Evolutionary conservation across 2,113 vertebrate genomes (phyloP).

Genomic region (Hippocampus abdominalis): DNA sequence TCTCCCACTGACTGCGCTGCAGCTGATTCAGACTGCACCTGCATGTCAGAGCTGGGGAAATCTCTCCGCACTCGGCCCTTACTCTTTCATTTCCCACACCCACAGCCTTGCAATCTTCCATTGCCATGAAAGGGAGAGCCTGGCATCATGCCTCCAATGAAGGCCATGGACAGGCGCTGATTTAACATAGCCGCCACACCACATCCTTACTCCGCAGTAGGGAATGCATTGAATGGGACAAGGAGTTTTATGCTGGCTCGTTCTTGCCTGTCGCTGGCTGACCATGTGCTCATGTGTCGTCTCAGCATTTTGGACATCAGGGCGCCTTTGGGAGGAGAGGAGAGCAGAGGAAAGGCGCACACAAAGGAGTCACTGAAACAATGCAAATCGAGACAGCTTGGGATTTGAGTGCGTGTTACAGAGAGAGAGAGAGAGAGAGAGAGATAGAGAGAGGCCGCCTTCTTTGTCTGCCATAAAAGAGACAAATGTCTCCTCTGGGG

Average conservation of each 20-base stretch:
- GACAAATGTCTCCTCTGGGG: constrained; percentile 58
- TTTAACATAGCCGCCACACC: constrained; percentile 71
- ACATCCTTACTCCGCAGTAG: constrained; percentile 61
- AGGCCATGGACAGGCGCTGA: constrained; percentile 69
- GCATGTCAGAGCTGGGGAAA: constrained; percentile 69
- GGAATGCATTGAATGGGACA: constrained; percentile 69
- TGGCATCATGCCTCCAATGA: constrained; percentile 78
- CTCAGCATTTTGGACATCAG: constrained; percentile 36
- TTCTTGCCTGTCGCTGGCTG: constrained; percentile 50
- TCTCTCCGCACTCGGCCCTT: constrained; percentile 66
- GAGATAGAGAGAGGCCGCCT: constrained; percentile 23
- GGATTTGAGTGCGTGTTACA: constrained; percentile 56
- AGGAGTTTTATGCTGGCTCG: constrained; percentile 55
- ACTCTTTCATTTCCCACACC: constrained; percentile 73
- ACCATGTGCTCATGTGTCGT: constrained; percentile 43
- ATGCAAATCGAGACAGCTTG: constrained; percentile 42
- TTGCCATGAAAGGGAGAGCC: constrained; percentile 76
- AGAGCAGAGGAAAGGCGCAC: constrained; percentile 21
- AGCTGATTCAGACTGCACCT: constrained; percentile 76
- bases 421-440: constrained; percentile 23
- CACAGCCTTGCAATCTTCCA: constrained; percentile 66
- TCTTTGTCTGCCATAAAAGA: constrained; percentile 60
- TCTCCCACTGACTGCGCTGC: constrained; percentile 74
- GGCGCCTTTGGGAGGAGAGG: constrained; percentile 39
- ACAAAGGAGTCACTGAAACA: constrained; percentile 16